A percentile compares a stretch with the other conserved stretches of the same genome.
Evolutionary conservation across 2,797 vertebrate genomes (phyloP).

Genomic region (Enteromius afrohamiltoni): DNA sequence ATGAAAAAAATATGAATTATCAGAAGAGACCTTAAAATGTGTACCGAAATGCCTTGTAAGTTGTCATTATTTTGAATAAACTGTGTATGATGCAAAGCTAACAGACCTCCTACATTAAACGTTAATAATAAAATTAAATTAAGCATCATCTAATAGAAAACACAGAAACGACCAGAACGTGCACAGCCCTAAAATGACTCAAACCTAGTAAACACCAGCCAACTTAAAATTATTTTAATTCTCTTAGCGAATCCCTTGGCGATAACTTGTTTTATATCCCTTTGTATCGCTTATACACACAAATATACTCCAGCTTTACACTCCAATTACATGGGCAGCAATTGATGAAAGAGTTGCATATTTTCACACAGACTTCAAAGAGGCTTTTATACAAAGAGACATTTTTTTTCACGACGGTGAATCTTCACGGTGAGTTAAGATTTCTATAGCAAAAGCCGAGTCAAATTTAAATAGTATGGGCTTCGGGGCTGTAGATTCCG

Average conservation of each 20-base stretch:
- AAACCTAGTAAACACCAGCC: not conserved
- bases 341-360: slow-evolving; percentile 91
- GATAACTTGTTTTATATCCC: slow-evolving; percentile 29
- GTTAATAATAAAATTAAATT: not conserved
- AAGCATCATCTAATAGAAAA: not conserved
- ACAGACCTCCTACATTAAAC: slow-evolving; percentile 40
- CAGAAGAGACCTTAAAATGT: slow-evolving; percentile 71
- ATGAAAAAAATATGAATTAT: slow-evolving; percentile 66
- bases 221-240: not conserved
- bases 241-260: slow-evolving; percentile 37
- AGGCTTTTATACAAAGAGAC: slow-evolving; percentile 89
- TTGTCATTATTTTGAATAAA: slow-evolving; percentile 83
- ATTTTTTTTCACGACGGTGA: slow-evolving; percentile 95
- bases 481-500: slow-evolving; percentile 88
- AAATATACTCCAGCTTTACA: slow-evolving; percentile 80
- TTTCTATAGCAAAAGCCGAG: slow-evolving; percentile 98
- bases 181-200: not conserved
- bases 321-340: slow-evolving; percentile 87
- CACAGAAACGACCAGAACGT: not conserved
- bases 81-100: slow-evolving; percentile 73
- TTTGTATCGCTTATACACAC: slow-evolving; percentile 55
- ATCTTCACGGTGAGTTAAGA: slow-evolving; percentile 99
- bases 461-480: slow-evolving; percentile 97
- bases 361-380: slow-evolving; percentile 98
- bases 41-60: slow-evolving; percentile 81